Conservation (phyloP, 2,888 invertebrate genomes). For the Sinelater perroti region DNA sequence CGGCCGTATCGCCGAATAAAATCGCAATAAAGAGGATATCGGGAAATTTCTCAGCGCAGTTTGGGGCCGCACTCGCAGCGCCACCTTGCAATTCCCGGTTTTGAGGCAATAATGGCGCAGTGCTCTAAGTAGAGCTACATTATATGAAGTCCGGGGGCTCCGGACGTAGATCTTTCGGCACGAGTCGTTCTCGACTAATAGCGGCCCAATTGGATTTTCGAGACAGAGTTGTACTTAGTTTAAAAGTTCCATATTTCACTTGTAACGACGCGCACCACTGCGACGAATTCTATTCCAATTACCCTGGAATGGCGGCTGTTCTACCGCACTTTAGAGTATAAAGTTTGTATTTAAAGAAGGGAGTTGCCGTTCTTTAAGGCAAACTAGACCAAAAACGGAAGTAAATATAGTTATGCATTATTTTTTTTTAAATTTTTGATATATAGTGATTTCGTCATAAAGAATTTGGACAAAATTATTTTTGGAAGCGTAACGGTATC, state of each 20-base stretch:
- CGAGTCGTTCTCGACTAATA: slow-evolving; percentile 42
- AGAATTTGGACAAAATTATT: too few species aligned
- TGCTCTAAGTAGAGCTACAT: slow-evolving; percentile 10
- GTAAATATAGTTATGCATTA: too few species aligned
- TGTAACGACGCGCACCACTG: slow-evolving; percentile 5
- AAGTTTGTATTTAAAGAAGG: too few species aligned
- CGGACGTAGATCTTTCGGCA: slow-evolving; percentile 43
- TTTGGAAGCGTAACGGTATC: too few species aligned
- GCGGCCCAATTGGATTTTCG: slow-evolving; percentile 39
- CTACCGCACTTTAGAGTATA: too few species aligned
- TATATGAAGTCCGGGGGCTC: slow-evolving; percentile 41
- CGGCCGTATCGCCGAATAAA: slow-evolving; percentile 27
- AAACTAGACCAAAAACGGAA: too few species aligned
- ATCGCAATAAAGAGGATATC: slow-evolving; percentile 28
- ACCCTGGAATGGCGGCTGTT: slow-evolving; percentile 1
- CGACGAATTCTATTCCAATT: slow-evolving; percentile 7
- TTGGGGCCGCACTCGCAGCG: neutral
- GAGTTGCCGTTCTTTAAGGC: too few species aligned
- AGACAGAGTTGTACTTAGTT: slow-evolving; percentile 30
- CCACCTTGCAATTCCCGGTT: slow-evolving; percentile 4
- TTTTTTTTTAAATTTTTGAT: too few species aligned
- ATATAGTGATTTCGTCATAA: too few species aligned
- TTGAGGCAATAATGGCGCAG: slow-evolving; percentile 18
- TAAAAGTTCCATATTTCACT: slow-evolving; percentile 15
- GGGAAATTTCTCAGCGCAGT: slow-evolving; percentile 13